Evolutionary conservation across 2,888 invertebrate genomes (phyloP), one percentile per base, ranked within the genome.

Genomic region (Mystacides longicornis): DNA sequence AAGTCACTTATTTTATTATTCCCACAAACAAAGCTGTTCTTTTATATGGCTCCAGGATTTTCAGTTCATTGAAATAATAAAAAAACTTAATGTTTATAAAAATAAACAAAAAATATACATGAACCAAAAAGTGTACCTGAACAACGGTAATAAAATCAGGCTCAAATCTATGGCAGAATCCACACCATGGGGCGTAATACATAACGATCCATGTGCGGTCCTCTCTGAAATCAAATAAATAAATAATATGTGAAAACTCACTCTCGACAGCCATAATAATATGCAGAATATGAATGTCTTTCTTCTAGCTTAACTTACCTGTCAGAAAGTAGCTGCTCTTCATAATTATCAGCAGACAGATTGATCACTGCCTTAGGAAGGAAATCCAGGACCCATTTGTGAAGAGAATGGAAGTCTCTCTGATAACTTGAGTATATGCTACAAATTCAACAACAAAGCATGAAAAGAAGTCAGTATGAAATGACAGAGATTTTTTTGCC

Each of bases 111-210:
- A n/a, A n/a, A n/a, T n/a, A n/a, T n/a, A n/a, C n/a, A n/a, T n/a
- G n/a, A n/a, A n/a, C n/a, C n/a, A n/a, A n/a, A n/a, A n/a, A n/a
- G n/a, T n/a, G 21, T 68, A 85, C 86, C 73, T 79, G 73, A 11
- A 86, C 82, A 48, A 83, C 77, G 62, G 75, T 72, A 62, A 82
- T 79, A 70, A 83, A 87, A 60, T 83, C 81, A 2, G 87, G 85
- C 58, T 83, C 83, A 67, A 87, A 82, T 59, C 74, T 73, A 60
- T 80, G 76, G 64, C 86, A 87, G 63, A 77, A 79, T 18, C 75
- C 75, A 65, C 81, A 81, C 84, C 86, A 86, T 1, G 85, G 83
- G 16, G 83, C 82, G 66, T 77, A 85, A 68, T 83, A 87, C 69
- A 85, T 83, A 1, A 87, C 74, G 33, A 86, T 64, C 79, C 81